Conservation (phyloP, 2,888 invertebrate species). For the Agriopis aurantiaria region DNA sequence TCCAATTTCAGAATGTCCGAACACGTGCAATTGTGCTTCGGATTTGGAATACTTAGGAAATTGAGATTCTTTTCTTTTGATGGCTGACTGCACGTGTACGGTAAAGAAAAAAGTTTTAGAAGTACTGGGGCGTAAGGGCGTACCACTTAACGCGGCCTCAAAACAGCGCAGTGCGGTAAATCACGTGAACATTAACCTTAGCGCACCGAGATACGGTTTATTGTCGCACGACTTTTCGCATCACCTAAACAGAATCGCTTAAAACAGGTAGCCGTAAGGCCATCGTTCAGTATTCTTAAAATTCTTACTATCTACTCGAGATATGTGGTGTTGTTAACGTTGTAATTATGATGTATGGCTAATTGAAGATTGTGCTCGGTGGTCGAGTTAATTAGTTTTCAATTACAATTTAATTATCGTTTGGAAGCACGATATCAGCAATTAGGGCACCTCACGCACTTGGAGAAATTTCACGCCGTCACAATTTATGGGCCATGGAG, state of each 20-base stretch:
- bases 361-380: slow-evolving; percentile 64
- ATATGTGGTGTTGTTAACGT: slow-evolving; percentile 46
- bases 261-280: no score
- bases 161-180: slow-evolving; percentile 50
- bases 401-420: slow-evolving; percentile 70
- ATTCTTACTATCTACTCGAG: slow-evolving; percentile 31
- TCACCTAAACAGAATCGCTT: no score
- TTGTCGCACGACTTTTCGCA: no score
- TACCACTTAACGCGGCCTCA: neutral
- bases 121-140: no score
- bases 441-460: slow-evolving; percentile 57
- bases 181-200: no score
- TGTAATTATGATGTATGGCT: slow-evolving; percentile 62
- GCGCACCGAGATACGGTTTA: no score
- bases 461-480: slow-evolving; percentile 54
- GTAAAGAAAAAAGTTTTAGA: slow-evolving; percentile 42
- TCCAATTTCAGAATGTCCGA: slow-evolving; percentile 63
- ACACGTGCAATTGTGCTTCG: slow-evolving; percentile 59
- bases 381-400: slow-evolving; percentile 65
- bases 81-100: slow-evolving; percentile 59
- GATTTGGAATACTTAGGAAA: slow-evolving; percentile 36
- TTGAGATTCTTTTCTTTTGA: slow-evolving; percentile 42
- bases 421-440: slow-evolving; percentile 60
- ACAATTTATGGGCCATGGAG: slow-evolving; percentile 42
- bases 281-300: no score